Conservation (phyloP, 2,797 vertebrate species). For the Rhodeus uyekii region DNA sequence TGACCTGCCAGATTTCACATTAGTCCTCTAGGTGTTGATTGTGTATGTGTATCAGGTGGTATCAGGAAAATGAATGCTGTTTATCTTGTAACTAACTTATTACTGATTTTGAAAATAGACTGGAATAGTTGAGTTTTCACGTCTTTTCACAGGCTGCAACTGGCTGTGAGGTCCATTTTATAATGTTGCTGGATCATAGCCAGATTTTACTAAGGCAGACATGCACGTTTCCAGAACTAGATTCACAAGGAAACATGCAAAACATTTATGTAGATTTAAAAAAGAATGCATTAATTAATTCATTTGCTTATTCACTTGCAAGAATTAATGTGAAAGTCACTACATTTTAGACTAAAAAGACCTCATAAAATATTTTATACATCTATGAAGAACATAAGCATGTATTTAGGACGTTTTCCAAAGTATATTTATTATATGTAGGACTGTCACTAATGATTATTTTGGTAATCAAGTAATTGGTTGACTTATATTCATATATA, state of each 20-base stretch:
- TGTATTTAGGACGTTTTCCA: not conserved
- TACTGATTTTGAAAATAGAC: not conserved
- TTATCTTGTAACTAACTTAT: slow-evolving; percentile 6
- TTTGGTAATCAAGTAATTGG: too few species aligned
- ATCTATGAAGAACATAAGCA: not conserved
- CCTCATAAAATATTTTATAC: too few species aligned
- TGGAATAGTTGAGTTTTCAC: not conserved
- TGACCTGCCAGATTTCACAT: slow-evolving; percentile 7
- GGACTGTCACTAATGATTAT: too few species aligned
- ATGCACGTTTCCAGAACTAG: not conserved
- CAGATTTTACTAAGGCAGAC: not conserved
- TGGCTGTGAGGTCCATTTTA: slow-evolving; percentile 3
- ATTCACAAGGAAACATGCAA: not conserved
- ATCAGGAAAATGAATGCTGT: not conserved
- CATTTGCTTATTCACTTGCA: not conserved
- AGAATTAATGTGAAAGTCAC: not conserved
- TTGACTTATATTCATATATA: too few species aligned
- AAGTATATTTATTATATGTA: not conserved
- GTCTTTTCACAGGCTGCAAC: not conserved
- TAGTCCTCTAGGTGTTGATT: not conserved
- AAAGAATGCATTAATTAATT: not conserved
- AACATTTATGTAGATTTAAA: not conserved
- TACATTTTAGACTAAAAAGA: too few species aligned
- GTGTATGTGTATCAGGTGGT: slow-evolving; percentile 20
- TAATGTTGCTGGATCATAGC: not conserved